These are phyloP conservation scores for Tyto alba DNA, from an alignment of 2,113 vertebrate genomes.

Conservation along the genomic window DNA sequence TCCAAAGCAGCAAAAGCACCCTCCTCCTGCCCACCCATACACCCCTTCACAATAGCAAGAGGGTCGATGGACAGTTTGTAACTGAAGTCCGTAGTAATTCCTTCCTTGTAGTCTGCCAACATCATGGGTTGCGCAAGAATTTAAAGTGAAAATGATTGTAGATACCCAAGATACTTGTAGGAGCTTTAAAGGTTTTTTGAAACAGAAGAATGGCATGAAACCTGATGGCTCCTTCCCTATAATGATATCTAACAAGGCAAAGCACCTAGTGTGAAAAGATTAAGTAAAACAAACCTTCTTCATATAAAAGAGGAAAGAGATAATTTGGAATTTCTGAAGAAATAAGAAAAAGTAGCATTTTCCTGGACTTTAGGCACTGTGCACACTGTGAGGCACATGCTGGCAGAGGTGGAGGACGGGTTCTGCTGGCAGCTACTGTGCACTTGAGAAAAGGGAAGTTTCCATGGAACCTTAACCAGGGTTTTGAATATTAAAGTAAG, in stretches of 20 bases:
- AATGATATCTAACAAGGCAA: not conserved
- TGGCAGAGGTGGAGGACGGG: not conserved
- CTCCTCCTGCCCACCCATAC: not conserved
- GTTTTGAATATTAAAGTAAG: not conserved
- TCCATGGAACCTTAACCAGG: not conserved
- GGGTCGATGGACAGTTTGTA: not conserved
- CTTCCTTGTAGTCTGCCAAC: not conserved
- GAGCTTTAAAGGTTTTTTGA: not conserved
- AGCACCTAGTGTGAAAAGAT: not conserved
- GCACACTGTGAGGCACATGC: rapidly evolving
- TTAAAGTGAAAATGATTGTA: not conserved
- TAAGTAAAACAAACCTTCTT: not conserved
- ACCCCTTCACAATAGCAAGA: not conserved
- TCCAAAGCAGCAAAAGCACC: not conserved
- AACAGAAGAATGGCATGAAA: not conserved
- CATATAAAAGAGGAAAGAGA: not conserved
- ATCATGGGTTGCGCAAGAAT: not conserved
- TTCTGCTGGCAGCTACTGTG: not conserved
- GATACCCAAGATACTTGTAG: not conserved
- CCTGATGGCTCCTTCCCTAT: not conserved
- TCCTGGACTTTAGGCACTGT: not conserved
- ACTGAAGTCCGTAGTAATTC: not conserved
- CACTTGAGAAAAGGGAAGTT: not conserved
- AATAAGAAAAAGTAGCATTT: not conserved
- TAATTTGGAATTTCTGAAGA: not conserved